A percentile compares a stretch with the other conserved stretches of the same genome.
Conservation (phyloP, 30 jellyfish, hydroid and myxozoan genomes). For the Aurelia sp. region DNA sequence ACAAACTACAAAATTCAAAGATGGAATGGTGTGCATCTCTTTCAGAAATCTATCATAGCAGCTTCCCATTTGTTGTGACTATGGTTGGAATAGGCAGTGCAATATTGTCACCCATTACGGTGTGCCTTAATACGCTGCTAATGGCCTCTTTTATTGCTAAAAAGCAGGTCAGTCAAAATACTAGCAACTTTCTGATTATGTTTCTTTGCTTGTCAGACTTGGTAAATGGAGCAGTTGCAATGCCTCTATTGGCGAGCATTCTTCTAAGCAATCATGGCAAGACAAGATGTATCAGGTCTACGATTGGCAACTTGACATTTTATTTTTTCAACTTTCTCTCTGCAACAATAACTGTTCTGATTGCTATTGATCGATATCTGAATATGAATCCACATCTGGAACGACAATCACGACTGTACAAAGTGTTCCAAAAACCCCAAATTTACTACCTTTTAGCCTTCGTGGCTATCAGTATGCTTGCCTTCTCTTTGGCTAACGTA, state of each 20-base stretch:
- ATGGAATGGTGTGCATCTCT: too few species aligned
- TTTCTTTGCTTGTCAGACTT: conserved; percentile 8
- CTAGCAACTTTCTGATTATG: conserved; percentile 11
- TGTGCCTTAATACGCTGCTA: neutral
- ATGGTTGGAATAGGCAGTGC: neutral
- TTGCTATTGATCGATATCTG: conserved; percentile 48
- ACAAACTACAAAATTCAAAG: too few species aligned
- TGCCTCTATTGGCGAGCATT: neutral
- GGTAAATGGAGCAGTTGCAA: conserved; percentile 10
- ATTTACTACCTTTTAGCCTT: too few species aligned
- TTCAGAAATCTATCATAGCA: too few species aligned
- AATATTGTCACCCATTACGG: neutral
- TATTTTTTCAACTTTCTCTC: neutral
- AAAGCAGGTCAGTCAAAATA: conserved; percentile 6
- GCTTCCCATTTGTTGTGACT: too few species aligned
- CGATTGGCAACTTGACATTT: neutral
- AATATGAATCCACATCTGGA: conserved; percentile 13
- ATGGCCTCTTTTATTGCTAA: conserved; percentile 21
- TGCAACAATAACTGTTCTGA: neutral
- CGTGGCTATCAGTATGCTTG: too few species aligned
- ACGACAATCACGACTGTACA: too few species aligned
- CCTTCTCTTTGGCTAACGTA: too few species aligned
- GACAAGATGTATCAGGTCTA: neutral
- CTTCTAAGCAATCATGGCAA: neutral
- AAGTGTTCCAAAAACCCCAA: too few species aligned